These are phyloP conservation scores for Caerostris darwini DNA, from an alignment of 1,140 invertebrate species.

Conservation along the genomic window DNA sequence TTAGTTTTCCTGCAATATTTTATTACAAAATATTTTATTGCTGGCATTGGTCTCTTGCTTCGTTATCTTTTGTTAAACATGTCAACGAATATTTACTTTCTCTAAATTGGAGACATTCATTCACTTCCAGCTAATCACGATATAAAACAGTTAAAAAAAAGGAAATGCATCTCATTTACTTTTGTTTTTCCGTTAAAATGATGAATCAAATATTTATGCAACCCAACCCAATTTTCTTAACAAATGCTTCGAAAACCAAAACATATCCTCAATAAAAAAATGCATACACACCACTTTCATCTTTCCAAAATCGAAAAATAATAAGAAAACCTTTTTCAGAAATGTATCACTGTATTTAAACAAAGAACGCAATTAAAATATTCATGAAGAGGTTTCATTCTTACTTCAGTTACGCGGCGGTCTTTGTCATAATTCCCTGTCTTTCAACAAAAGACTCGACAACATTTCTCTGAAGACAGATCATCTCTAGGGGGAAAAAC, in stretches of 20 bases:
- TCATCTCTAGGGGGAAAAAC: background rate
- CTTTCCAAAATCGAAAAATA: background rate
- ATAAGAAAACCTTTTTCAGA: background rate
- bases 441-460: background rate
- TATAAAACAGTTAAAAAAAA: too few relatives aligned
- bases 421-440: background rate
- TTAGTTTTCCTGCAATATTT: too few relatives aligned
- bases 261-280: too few relatives aligned
- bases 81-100: too few relatives aligned
- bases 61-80: too few relatives aligned
- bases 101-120: too few relatives aligned
- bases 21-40: too few relatives aligned
- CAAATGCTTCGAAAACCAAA: background rate
- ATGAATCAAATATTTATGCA: background rate
- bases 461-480: background rate
- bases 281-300: background rate
- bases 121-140: too few relatives aligned
- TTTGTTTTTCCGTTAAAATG: background rate
- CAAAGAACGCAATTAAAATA: constrained; percentile 23
- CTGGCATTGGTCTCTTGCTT: too few relatives aligned
- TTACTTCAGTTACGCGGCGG: background rate
- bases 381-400: background rate
- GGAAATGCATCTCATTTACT: background rate
- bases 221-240: too few relatives aligned
- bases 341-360: background rate